phyloP scores from a whole-genome alignment of 1,140 invertebrate genomes.

The Idris sp. region DNA sequence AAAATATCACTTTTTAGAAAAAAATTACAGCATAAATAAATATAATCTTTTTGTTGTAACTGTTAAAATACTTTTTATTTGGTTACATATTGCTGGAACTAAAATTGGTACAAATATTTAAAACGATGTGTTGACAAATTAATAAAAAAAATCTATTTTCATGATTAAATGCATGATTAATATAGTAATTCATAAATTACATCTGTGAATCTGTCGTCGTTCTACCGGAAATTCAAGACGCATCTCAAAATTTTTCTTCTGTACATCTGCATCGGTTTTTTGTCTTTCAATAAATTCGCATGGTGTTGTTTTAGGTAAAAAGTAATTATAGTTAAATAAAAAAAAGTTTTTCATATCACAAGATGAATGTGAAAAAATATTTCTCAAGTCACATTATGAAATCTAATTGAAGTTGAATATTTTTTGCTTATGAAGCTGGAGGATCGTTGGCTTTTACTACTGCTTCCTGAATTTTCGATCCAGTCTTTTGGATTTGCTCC shows the following conservation, averaged over 20 bases:
- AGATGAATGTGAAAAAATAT: too few relatives aligned
- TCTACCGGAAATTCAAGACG: conserved; percentile 14
- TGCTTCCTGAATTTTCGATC: conserved; percentile 43
- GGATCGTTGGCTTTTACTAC: conserved; percentile 40
- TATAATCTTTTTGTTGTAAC: too few relatives aligned
- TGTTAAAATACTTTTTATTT: too few relatives aligned
- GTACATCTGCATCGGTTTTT: conserved; percentile 43
- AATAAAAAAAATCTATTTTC: too few relatives aligned
- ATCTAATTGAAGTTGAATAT: too few relatives aligned
- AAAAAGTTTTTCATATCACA: background rate
- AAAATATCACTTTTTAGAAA: too few relatives aligned
- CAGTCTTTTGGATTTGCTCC: conserved; percentile 46
- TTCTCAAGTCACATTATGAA: too few relatives aligned
- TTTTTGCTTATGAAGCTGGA: conserved; percentile 23
- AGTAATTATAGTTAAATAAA: too few relatives aligned
- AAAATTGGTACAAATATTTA: too few relatives aligned
- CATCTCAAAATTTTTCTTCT: conserved; percentile 28
- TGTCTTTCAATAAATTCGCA: conserved; percentile 11
- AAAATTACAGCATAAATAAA: background rate
- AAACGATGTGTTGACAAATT: too few relatives aligned
- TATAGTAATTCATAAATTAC: conserved; percentile 22
- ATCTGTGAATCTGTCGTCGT: conserved; percentile 16
- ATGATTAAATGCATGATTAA: conserved; percentile 1
- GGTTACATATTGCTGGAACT: too few relatives aligned
- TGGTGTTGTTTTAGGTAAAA: too few relatives aligned